Base-by-base conservation (phyloP, 2,888 invertebrate genomes). In the Cabera pusaria region DNA sequence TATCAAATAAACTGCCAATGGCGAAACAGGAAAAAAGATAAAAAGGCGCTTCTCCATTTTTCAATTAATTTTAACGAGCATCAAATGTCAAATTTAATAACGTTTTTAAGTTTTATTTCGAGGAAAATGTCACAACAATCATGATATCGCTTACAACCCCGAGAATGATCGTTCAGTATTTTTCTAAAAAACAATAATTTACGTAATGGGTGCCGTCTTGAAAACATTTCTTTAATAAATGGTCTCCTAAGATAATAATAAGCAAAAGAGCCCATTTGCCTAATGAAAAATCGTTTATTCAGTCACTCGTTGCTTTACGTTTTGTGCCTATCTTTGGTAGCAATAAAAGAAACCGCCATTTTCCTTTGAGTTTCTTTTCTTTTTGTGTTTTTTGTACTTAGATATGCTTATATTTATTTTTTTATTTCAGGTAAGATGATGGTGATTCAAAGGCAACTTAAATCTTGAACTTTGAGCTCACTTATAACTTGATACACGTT, bases 161-260 rank as follows among this genome's bases (percentile, higher is more conserved):
- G 10, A 12, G n/a, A 35, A 21, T 2, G 20, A 18, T 17, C 21
- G 31, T 18, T 22, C 7, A 35, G 35, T 20, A n/a, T 22, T 22
- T 33, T 35, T 36, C 19, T 18, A 42, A 33, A n/a, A n/a, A n/a
- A 33, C 24, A 27, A 38, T 36, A 43, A 43, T 67, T 57, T 59
- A 49, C 55, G 23, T 62, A 64, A 70, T 61, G 56, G 57, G 45
- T 18, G 28, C 39, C 35, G 44, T 59, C 55, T 49, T 46, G 45
- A 48, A 44, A 49, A 46, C 38, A 47, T 58, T 61, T 63, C 56
- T 59, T 54, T 64, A 57, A 57, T 52, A 56, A 65, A 65, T 61
- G 57, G 55, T 50, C 46, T 52, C 39, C 44, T 53, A 26, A 31
- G 43, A 49, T 58, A 52, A 60, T 57, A 52, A 49, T 43, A 47